Base-by-base conservation (phyloP, 1,140 invertebrate species). In the Orchestia grillus region DNA sequence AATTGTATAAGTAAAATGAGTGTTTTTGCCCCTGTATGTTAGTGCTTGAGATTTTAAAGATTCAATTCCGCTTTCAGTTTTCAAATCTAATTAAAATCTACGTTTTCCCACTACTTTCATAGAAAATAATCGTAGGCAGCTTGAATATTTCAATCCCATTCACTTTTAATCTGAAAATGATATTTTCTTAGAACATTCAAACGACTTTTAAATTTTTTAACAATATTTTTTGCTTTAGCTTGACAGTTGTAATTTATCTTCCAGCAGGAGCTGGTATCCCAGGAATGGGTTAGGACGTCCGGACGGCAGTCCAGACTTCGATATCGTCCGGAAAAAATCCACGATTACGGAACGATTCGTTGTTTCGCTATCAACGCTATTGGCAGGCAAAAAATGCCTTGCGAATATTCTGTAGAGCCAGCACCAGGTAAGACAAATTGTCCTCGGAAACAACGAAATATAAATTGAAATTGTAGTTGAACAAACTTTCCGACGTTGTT, bases 331-430 rank as follows among this genome's bases (percentile, higher is more conserved):
- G 95, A 90, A 44, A 96, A 57, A 42, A 43, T 96, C 41, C 87
- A 96, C 40, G 96, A 96, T 44, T 96, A 96, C 96, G 96, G 96
- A 28, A 96, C 87, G 28, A 47, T 96, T 41, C 96, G 90, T 53
- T 96, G 96, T 87, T 96, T 88, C n/a, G 96, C 96, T 28, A 53
- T 87, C 47, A 96, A 96, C 88, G 88, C 42, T 8, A 91, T 92
- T 44, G 96, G 96, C 87, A 88, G 45, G 87, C 96, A 96, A 41
- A 91, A 96, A 91, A 44, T 91, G 42, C 96, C 96, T 44, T 96
- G 96, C 88, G 90, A 88, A 44, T 90, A 91, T 90, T 96, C 96
- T 41, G 87, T 96, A 36, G 45, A 91, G 87, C 96, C 96, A 28
- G 96, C 96, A 45, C 92, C 92, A 47, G 92, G 92, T 94, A 45